phyloP scores from a whole-genome alignment of 2,888 invertebrate genomes.

The Diaphora mendica region DNA sequence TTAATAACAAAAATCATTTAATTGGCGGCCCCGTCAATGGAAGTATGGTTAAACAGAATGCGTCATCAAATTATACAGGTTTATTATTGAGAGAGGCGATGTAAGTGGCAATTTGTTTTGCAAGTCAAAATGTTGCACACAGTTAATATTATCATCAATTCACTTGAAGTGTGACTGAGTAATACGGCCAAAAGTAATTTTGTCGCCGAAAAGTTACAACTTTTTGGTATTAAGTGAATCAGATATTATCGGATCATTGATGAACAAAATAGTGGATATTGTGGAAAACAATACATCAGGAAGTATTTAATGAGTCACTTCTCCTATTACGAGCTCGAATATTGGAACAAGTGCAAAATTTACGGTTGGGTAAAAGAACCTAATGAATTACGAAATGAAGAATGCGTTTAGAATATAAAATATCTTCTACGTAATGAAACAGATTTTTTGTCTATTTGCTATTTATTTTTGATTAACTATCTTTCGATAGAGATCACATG shows the following conservation, averaged over 20 bases:
- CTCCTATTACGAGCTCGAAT: neutral
- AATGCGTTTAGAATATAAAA: neutral
- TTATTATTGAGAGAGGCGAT: constrained; percentile 32
- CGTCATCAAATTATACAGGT: constrained; percentile 22
- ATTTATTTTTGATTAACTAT: neutral
- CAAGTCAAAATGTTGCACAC: constrained; percentile 17
- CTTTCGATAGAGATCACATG: neutral
- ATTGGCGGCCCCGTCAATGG: neutral
- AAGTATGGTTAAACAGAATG: constrained; percentile 11
- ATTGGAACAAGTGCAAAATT: too few species aligned
- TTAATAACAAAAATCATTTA: neutral
- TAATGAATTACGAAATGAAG: neutral
- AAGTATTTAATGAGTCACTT: neutral
- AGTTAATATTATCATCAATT: constrained; percentile 14
- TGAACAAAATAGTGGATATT: neutral
- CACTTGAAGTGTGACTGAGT: constrained; percentile 4
- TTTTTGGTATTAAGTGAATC: neutral
- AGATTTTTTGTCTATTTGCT: neutral
- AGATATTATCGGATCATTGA: neutral
- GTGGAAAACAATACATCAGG: neutral
- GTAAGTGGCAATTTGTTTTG: constrained; percentile 33
- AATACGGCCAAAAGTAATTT: constrained; percentile 8
- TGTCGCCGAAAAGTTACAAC: neutral
- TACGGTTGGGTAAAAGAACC: neutral
- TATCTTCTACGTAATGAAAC: neutral